These are phyloP conservation scores for Vombatus ursinus DNA, from an alignment of 2,113 vertebrate species.

Conservation along the genomic window DNA sequence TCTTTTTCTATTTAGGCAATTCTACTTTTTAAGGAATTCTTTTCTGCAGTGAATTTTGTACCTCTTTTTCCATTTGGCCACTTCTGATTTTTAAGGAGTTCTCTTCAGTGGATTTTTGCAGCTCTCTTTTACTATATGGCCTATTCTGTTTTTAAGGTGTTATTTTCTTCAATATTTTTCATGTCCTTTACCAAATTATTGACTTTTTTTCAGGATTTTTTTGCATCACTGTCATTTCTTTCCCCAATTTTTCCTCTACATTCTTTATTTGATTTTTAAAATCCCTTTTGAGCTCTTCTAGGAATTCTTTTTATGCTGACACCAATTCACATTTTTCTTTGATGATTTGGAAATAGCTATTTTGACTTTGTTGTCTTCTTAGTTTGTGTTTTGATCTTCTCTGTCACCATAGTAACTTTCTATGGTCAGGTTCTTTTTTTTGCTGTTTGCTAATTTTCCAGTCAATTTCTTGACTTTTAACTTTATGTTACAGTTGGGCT, in stretches of 20 bases:
- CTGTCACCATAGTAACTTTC: background rate
- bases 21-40: no score
- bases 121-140: no score
- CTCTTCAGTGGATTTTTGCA: no score
- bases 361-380: background rate
- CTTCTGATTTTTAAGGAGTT: no score
- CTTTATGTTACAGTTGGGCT: no score
- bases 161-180: background rate
- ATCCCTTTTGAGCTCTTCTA: background rate
- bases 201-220: background rate
- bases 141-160: background rate
- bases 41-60: background rate
- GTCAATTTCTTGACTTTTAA: no score
- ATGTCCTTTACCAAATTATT: background rate
- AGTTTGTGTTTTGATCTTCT: background rate
- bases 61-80: background rate
- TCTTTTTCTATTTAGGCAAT: no score
- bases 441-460: no score
- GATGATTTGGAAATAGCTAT: background rate
- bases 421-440: no score
- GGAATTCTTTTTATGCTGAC: background rate
- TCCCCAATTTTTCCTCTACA: background rate
- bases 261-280: background rate
- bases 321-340: background rate
- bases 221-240: background rate